These are phyloP conservation scores for Eira barbara DNA, from an alignment of 2,113 vertebrate species.

Conservation along the genomic window DNA sequence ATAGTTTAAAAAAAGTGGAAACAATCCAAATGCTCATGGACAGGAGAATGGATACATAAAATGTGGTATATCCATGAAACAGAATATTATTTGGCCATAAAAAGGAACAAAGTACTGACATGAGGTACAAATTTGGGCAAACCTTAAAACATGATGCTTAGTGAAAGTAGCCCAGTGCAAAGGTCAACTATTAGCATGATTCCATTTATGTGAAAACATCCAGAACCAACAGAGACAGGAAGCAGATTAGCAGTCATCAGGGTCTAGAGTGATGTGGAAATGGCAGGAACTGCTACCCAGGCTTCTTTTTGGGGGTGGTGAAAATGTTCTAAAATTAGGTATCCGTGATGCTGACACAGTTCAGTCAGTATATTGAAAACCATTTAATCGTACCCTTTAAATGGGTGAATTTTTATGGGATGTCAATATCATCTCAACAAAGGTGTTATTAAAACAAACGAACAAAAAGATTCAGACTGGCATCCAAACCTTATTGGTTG, in stretches of 20 bases:
- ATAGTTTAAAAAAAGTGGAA: background rate
- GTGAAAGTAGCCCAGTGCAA: background rate
- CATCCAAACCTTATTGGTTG: background rate
- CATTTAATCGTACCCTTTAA: background rate
- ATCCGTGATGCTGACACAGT: background rate
- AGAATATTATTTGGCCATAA: background rate
- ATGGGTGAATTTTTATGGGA: background rate
- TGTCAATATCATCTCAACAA: background rate
- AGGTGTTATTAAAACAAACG: background rate
- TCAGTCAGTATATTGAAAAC: background rate
- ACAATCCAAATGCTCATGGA: background rate
- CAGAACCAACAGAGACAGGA: background rate
- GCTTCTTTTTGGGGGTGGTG: background rate
- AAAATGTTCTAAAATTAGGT: background rate
- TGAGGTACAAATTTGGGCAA: too few species aligned
- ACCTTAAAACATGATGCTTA: background rate
- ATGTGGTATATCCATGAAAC: rapidly evolving
- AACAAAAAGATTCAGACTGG: background rate
- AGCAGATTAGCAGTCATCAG: background rate
- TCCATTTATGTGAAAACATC: background rate
- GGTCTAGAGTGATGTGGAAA: rapidly evolving
- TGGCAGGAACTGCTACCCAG: background rate
- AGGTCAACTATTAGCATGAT: background rate
- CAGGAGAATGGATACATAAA: too few species aligned
- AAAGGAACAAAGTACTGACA: background rate